phyloP scores from a whole-genome alignment of 35 echinoderm and acorn worm species.

The Holothuria glaberrima region DNA sequence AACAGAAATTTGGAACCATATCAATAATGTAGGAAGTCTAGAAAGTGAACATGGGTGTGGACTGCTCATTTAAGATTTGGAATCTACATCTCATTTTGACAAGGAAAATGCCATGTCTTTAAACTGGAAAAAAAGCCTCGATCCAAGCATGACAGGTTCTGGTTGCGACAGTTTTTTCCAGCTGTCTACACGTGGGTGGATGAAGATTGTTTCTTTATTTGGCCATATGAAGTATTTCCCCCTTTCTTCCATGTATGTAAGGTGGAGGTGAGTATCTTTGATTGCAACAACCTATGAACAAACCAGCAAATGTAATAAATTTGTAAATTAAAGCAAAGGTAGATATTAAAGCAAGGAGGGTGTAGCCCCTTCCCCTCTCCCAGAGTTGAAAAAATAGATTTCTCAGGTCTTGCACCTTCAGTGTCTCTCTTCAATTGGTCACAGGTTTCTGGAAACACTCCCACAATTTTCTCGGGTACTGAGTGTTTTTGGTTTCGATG shows the following conservation, averaged over 20 bases:
- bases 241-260: background rate
- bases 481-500: no score
- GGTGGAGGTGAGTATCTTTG: background rate
- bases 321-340: background rate
- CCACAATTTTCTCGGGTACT: no score
- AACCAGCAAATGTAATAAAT: background rate
- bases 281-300: slow-evolving; percentile 13
- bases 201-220: background rate
- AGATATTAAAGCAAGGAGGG: no score
- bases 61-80: no score
- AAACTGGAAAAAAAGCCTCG: background rate
- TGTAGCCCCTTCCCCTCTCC: no score
- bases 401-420: no score
- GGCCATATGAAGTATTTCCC: background rate
- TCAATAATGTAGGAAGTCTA: background rate
- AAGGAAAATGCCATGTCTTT: background rate
- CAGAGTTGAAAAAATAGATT: no score
- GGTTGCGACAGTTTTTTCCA: slow-evolving; percentile 1
- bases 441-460: no score
- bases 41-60: no score
- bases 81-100: slow-evolving; percentile 2
- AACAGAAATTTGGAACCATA: background rate
- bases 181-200: background rate
- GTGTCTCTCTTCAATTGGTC: no score
- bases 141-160: background rate